Evolutionary conservation across 2,113 vertebrate genomes (phyloP).

Genomic region (Cromileptes altivelis): DNA sequence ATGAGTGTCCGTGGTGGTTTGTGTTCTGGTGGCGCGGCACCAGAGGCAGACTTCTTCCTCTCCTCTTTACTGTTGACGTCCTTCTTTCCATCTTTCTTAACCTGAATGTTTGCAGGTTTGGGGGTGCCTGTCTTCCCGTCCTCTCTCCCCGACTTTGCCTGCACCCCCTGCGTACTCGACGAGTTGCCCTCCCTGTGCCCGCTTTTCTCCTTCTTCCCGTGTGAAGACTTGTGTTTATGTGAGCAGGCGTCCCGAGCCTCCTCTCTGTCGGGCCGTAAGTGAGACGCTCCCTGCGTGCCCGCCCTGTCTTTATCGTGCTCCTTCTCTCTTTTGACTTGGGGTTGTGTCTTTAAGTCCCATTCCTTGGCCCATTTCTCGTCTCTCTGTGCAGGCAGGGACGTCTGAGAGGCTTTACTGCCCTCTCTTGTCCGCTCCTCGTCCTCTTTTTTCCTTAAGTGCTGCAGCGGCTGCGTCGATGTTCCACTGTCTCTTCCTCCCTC

Average conservation of each 20-base stretch:
- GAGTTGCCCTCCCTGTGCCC: constrained; percentile 69
- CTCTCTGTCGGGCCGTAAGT: constrained; percentile 59
- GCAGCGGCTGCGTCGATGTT: not conserved
- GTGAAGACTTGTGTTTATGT: constrained; percentile 75
- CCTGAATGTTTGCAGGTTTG: constrained; percentile 49
- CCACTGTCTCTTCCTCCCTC: constrained; percentile 53
- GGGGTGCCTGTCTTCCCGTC: constrained; percentile 57
- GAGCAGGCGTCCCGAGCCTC: constrained; percentile 61
- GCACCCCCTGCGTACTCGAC: constrained; percentile 1
- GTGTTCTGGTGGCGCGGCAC: constrained; percentile 62
- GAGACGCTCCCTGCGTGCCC: constrained; percentile 27
- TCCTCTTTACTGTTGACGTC: constrained; percentile 78
- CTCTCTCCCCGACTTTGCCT: constrained; percentile 70
- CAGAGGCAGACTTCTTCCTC: constrained; percentile 71
- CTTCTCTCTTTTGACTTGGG: constrained; percentile 72
- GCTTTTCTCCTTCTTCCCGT: constrained; percentile 82
- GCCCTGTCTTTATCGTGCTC: constrained; percentile 70
- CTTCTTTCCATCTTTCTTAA: constrained; percentile 73
- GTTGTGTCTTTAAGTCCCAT: constrained; percentile 63
- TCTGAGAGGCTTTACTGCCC: constrained; percentile 54
- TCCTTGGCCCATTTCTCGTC: constrained; percentile 74
- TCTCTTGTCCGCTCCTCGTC: constrained; percentile 71
- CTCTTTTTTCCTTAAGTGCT: constrained; percentile 70
- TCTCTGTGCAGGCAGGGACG: constrained; percentile 35
- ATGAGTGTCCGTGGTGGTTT: constrained; percentile 79